Evolutionary conservation across 2,797 vertebrate genomes (phyloP), one percentile per base, ranked within the genome.

Genomic region (Pteropus rufus): DNA sequence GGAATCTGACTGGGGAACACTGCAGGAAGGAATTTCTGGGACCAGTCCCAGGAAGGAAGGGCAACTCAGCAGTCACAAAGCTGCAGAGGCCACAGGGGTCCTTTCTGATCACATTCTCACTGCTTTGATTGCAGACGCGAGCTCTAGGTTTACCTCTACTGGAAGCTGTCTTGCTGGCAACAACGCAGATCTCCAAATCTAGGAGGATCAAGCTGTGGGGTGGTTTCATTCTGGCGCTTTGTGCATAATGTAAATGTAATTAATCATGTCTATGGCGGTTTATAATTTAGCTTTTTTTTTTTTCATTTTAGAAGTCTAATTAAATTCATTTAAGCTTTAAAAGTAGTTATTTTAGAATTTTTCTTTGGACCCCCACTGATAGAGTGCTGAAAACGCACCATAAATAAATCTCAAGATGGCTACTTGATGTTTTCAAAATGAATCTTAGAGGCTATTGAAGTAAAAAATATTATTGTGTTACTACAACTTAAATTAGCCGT

Each of bases 271-370:
- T 65, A 79, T 11, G 12, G 34, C 67, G 82, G 65, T 75, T 97
- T 97, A 95, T 84, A 97, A 96, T 97, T 97, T 94, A 86, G 86
- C 10, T 49, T 90, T 90, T 96, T 76, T 65, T 81, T 83, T 86
- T 94, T 89, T 88, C 84, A 56, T 92, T 94, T 97, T 95, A 95
- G 76, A 91, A 94, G 81, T 77, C 88, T 96, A 96, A 97, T 97
- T 97, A 97, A 97, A 97, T 92, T 97, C 96, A 93, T 81, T 97
- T 96, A 93, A 93, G 87, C 82, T 96, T 93, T 94, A 67, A 95
- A 97, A 97, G 90, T 84, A 91, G 95, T 88, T 95, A 97, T 96
- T 98, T 97, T 96, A 95, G 95, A 96, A 92, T 93, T 97, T 96
- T 89, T 69, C 89, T 97, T 90, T 88, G 80, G 89, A 81, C 31